phyloP scores from a whole-genome alignment of 2,113 vertebrate species.

The Sus scrofa region DNA sequence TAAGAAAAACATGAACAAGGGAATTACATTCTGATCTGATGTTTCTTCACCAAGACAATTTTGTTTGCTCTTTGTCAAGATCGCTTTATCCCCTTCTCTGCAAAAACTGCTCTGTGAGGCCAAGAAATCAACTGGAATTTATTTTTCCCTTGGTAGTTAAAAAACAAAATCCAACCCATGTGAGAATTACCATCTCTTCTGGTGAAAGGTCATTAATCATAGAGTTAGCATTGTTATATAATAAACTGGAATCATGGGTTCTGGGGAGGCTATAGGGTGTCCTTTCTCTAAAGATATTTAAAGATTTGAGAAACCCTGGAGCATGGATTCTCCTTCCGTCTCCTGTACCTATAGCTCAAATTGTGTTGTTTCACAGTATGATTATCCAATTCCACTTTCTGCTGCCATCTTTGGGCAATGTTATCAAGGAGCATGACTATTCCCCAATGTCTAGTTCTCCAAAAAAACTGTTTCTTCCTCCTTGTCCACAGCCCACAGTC shows the following conservation, averaged over 20 bases:
- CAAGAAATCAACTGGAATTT: constrained; percentile 23
- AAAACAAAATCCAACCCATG: background rate
- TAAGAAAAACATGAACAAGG: constrained; percentile 86
- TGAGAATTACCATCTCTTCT: constrained; percentile 1
- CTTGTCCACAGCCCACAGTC: background rate
- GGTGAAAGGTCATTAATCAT: background rate
- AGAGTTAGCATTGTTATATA: background rate
- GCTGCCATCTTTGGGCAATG: background rate
- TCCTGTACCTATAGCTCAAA: background rate
- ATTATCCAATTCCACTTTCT: background rate
- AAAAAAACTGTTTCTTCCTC: background rate
- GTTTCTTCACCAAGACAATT: constrained; percentile 83
- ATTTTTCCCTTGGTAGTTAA: background rate
- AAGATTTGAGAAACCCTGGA: constrained; percentile 21
- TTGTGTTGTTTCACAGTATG: background rate
- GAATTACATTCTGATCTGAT: constrained; percentile 83
- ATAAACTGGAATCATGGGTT: background rate
- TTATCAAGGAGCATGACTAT: background rate
- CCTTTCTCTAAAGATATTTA: background rate
- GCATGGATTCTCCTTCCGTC: background rate
- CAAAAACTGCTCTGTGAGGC: constrained; percentile 11
- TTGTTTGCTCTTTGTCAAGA: constrained; percentile 55
- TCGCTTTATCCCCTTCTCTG: constrained; percentile 3
- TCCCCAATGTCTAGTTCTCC: background rate
- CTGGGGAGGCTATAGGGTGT: background rate